phyloP scores from a whole-genome alignment of 2,797 vertebrate species.

The Oceanodroma leucorhoa region DNA sequence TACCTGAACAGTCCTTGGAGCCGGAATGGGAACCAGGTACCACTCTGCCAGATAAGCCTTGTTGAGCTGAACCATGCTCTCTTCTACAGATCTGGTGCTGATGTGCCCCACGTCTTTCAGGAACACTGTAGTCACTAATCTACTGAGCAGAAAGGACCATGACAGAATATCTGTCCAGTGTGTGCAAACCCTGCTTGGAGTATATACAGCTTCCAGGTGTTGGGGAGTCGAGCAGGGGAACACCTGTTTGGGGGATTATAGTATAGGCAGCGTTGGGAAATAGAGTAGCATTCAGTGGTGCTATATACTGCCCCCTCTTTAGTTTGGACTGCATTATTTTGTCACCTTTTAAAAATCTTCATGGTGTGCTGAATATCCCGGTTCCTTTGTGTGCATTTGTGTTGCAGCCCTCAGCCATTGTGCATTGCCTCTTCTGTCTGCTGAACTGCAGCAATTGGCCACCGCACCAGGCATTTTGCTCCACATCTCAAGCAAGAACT shows the following conservation, averaged over 20 bases:
- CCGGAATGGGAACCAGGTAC: background rate
- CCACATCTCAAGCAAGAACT: background rate
- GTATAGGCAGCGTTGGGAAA: background rate
- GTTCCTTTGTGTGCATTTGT: background rate
- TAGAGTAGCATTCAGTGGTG: no score
- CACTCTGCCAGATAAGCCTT: background rate
- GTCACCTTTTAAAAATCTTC: background rate
- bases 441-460: background rate
- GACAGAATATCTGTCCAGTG: background rate
- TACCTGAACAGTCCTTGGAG: background rate
- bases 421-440: background rate
- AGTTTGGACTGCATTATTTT: background rate
- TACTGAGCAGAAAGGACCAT: background rate
- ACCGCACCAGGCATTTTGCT: fast-evolving
- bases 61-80: background rate
- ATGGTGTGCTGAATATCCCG: fast-evolving
- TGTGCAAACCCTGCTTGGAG: background rate
- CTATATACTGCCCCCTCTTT: background rate
- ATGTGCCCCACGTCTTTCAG: background rate
- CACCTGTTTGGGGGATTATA: background rate
- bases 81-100: background rate
- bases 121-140: background rate
- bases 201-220: background rate
- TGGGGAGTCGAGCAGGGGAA: background rate
- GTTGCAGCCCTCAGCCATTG: background rate